These are phyloP conservation scores for Micoletzkya japonica DNA, from an alignment of 2,888 invertebrate species.

Conservation along the genomic window DNA sequence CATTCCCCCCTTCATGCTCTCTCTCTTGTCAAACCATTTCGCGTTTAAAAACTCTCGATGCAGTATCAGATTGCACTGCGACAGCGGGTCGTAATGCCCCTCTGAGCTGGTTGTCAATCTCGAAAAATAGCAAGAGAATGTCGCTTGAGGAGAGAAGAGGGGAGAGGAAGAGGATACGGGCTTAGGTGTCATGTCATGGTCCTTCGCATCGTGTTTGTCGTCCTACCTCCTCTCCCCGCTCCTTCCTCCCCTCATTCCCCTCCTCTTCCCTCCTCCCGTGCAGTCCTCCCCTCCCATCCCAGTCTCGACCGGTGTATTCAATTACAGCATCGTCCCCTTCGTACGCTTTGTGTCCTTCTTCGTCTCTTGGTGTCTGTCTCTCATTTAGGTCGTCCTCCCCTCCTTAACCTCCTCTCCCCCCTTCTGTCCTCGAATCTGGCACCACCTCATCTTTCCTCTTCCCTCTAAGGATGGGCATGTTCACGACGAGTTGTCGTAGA, in stretches of 20 bases:
- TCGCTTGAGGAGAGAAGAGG: no score
- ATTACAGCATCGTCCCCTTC: conserved; percentile 12
- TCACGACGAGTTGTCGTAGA: conserved; percentile 18
- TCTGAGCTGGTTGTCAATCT: no score
- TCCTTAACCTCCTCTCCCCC: not conserved
- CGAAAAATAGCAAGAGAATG: no score
- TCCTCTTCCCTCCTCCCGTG: conserved; percentile 6
- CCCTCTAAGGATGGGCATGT: conserved; percentile 16
- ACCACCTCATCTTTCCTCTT: conserved; percentile 12
- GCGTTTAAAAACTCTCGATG: no score
- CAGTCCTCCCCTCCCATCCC: conserved; percentile 14
- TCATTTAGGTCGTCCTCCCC: not conserved
- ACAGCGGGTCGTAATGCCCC: no score
- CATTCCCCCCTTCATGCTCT: no score
- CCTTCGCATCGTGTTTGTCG: no score
- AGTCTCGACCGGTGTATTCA: conserved; percentile 25
- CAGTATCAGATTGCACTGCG: no score
- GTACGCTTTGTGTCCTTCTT: not conserved
- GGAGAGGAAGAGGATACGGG: no score
- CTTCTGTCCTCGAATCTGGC: conserved; percentile 1
- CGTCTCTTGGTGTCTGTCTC: not conserved
- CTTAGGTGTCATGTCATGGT: no score
- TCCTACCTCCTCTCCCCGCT: not conserved
- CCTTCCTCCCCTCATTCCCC: conserved; percentile 20
- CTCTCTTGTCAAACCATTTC: no score